phyloP scores from a whole-genome alignment of 2,797 vertebrate species.

The Poecile montanus region DNA sequence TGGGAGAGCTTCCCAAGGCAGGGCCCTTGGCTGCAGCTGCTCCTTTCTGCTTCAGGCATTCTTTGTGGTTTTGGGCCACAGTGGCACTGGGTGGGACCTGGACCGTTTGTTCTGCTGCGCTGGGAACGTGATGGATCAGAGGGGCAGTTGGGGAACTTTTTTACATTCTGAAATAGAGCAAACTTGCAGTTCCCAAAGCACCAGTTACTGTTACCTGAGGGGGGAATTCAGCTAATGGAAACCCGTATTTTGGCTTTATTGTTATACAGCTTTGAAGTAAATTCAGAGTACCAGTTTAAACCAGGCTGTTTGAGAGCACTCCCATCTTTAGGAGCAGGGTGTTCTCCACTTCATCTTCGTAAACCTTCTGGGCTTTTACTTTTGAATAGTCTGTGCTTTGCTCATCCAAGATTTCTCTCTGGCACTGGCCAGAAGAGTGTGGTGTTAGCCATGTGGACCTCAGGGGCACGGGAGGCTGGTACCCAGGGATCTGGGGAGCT shows the following conservation, averaged over 20 bases:
- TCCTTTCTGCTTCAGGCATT: not conserved
- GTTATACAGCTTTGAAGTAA: not conserved
- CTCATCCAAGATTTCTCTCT: not conserved
- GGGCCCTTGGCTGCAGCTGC: not conserved
- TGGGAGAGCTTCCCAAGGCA: not conserved
- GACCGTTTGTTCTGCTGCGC: not conserved
- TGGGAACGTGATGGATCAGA: accelerated
- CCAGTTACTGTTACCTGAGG: not conserved
- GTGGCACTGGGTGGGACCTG: accelerated
- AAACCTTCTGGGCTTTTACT: not conserved
- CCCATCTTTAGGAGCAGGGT: not conserved
- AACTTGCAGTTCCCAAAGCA: not conserved
- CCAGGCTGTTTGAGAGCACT: not conserved
- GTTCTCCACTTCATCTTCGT: not conserved
- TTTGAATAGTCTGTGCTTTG: not conserved
- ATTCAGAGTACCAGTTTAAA: not conserved
- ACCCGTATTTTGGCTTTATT: not conserved
- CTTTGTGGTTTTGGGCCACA: not conserved
- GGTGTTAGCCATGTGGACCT: not conserved
- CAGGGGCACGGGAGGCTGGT: accelerated
- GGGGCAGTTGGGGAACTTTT: not conserved
- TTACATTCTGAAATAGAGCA: not conserved
- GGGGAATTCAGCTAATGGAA: not conserved
- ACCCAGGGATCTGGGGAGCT: not conserved
- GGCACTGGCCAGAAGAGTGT: accelerated